Evolutionary conservation across 2,888 invertebrate species (phyloP), one percentile per base, ranked within the genome.

Genomic region (Brachynemurus nebulosus): DNA sequence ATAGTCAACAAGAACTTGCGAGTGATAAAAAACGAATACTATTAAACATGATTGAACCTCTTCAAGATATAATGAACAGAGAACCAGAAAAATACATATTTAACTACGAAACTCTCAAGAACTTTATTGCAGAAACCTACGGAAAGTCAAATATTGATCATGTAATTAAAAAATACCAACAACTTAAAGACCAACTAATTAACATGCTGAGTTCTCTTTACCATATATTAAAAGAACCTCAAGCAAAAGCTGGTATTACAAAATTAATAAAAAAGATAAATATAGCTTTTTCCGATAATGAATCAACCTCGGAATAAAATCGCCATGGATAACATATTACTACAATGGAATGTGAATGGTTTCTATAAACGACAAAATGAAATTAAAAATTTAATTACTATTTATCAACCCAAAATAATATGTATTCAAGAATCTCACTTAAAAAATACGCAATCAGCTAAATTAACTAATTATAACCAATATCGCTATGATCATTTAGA

Each of bases 341-440:
- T 23, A n/a, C 9, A 23, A 23, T 23, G 9, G 7, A 23, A 23
- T 23, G 23, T 23, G 7, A 23, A 23, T 23, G 23, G 23, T 9
- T 9, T 23, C 23, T 23, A 9, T 23, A 9, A 6, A 23, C 6
- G 23, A 9, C 23, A 7, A 9, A 7, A 6, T 23, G 23, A 46
- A 46, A 2, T 38, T 5, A n/a, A n/a, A n/a, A n/a, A n/a, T n/a
- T 25, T 45, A n/a, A 9, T 45, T 11, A 19, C 20, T 16, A 21
- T 21, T 8, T 14, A 33, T 6, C 33, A 45, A 19, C 40, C 40
- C 2, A 30, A 19, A 7, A 18, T 17, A 20, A 14, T 34, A 18
- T 45, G 45, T 34, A 6, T 45, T 2, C 40, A 45, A 34, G 44
- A 44, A n/a, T 21, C 44, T 9, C 16, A 39, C 20, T 34, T 39